Evolutionary conservation across 2,888 invertebrate genomes (phyloP).

Genomic region (Sepioteuthis lessoniana): DNA sequence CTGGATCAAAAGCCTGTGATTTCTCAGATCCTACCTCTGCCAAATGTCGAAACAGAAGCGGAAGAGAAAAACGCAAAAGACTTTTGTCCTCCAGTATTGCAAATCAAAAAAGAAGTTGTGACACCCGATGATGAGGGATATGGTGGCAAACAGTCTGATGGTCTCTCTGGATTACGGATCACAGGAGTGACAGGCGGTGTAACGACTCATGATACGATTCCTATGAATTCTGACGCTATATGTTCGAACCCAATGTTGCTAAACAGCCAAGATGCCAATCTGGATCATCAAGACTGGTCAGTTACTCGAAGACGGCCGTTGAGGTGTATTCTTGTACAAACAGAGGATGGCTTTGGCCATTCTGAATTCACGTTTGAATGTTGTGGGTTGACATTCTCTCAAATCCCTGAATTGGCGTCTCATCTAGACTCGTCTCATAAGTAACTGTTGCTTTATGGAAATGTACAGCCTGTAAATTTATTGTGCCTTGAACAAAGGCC

Average conservation of each 20-base stretch:
- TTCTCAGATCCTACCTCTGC: neutral
- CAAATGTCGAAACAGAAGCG: neutral
- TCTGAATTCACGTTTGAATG: conserved; percentile 40
- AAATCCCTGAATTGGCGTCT: neutral
- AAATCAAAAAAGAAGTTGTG: neutral
- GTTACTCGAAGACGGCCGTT: neutral
- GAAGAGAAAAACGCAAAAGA: neutral
- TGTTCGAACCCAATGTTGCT: neutral
- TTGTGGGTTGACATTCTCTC: neutral
- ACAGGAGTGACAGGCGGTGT: neutral
- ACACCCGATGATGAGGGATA: neutral
- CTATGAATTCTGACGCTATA: neutral
- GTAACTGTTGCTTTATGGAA: neutral
- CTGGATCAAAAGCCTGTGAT: neutral
- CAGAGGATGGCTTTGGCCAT: neutral
- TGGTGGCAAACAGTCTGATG: neutral
- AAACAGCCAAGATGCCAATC: neutral
- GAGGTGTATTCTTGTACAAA: neutral
- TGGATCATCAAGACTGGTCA: neutral
- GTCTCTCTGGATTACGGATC: neutral
- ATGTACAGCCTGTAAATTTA: neutral
- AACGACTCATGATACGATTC: neutral
- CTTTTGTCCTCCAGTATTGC: neutral
- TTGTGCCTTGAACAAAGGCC: neutral
- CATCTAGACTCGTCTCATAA: conserved; percentile 23